Evolutionary conservation across 2,113 vertebrate species (phyloP), one percentile per base, ranked within the genome.

Genomic region (Amblyopsis rosae): DNA sequence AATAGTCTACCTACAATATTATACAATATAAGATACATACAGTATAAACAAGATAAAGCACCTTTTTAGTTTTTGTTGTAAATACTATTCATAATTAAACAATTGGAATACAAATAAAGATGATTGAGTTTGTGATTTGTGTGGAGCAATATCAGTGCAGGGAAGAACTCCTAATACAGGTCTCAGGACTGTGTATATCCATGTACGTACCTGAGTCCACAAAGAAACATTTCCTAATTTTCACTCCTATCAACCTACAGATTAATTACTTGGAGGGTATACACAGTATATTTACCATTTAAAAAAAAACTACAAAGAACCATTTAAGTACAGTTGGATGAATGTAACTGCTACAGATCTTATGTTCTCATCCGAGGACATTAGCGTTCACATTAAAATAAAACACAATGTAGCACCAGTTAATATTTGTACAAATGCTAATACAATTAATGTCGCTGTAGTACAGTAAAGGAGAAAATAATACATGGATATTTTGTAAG

Each of bases 371-470:
- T 91, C 86, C 75, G 87, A 94, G 91, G 92, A 94, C 92, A 93
- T 91, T 87, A 87, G 90, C 92, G 92, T 99, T 99, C 97, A 99
- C 97, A 99, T 98, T 98, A 96, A 90, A 87, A 91, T 92, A 91
- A 83, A 85, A 88, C 86, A 91, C 82, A 82, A 86, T 49, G 93
- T 96, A 99, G 97, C 96, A 98, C 97, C 97, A 96, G 90, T 92
- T 90, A 93, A 90, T 93, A 92, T 91, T 87, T 93, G 93, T 93
- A 93, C 87, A 90, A 92, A 89, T 85, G 93, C 90, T 90, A 93
- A 90, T 91, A 91, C 87, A 87, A 90, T 89, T 87, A 94, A 90
- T 85, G 86, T 93, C 91, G 90, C 90, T 73, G 94, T 89, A 82
- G 70, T 91, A 93, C 90, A 95, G 94, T 94, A 93, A 95, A 87